Percentiles rank a stretch among this genome's conserved stretches.
These are phyloP conservation scores for Poeciliopsis occidentalis DNA, from an alignment of 2,113 vertebrate genomes.

Conservation along the genomic window DNA sequence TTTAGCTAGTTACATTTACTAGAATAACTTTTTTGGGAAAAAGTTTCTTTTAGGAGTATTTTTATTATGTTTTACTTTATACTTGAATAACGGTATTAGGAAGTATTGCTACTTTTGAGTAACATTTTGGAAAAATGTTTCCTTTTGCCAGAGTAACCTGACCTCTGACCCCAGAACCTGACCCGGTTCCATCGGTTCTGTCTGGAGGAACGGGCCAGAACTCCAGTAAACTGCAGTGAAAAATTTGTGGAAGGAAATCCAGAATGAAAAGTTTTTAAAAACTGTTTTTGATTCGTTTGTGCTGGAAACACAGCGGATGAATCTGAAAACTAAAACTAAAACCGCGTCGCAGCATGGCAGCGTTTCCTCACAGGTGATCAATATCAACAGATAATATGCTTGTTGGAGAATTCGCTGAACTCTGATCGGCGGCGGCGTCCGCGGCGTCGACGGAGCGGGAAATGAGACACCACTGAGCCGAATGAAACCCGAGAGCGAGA, in stretches of 20 bases:
- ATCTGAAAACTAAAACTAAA: slow-evolving; percentile 10
- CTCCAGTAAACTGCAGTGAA: background rate
- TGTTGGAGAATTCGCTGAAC: too few relatives aligned
- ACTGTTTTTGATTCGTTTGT: background rate
- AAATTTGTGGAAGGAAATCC: background rate
- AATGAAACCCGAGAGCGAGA: slow-evolving; percentile 64
- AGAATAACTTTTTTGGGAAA: too few relatives aligned
- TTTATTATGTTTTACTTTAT: too few relatives aligned
- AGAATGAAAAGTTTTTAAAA: background rate
- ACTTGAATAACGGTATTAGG: too few relatives aligned
- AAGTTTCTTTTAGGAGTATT: too few relatives aligned
- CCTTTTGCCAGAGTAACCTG: too few relatives aligned
- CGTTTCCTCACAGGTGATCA: too few relatives aligned
- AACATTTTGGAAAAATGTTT: too few relatives aligned
- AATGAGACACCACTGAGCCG: slow-evolving; percentile 55
- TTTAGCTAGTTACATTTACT: background rate
- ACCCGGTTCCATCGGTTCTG: background rate
- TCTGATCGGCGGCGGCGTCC: background rate
- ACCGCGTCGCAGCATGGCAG: slow-evolving; percentile 31
- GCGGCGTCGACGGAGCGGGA: slow-evolving; percentile 34
- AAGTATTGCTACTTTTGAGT: too few relatives aligned
- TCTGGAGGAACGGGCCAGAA: background rate
- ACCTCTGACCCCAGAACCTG: too few relatives aligned
- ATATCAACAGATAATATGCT: too few relatives aligned
- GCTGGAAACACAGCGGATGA: background rate